Evolutionary conservation across 92 coral and sea anemone species (phyloP).

Genomic region (Actinostola sp.): DNA sequence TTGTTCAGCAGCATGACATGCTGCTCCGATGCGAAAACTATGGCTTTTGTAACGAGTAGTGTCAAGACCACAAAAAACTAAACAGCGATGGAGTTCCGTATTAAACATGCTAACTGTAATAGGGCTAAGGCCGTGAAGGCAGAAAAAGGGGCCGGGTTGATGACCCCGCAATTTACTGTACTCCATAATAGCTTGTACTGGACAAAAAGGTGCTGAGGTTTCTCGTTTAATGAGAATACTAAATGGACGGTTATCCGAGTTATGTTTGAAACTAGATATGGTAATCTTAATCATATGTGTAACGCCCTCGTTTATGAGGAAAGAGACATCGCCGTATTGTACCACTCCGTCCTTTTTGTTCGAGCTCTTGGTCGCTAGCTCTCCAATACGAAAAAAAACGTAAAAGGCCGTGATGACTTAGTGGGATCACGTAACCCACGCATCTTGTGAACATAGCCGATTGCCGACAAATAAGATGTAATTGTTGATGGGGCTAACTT

Average conservation of each 20-base stretch:
- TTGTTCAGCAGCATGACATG: slow-evolving; percentile 24
- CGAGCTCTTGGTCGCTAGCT: no score
- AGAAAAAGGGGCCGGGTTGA: slow-evolving; percentile 29
- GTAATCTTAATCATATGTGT: slow-evolving; percentile 20
- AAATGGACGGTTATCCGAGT: slow-evolving; percentile 14
- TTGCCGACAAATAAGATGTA: slow-evolving; percentile 30
- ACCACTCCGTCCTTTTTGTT: no score
- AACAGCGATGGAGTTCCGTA: slow-evolving; percentile 12
- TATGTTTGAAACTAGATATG: slow-evolving; percentile 22
- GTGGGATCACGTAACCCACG: no score
- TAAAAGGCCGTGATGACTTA: no score
- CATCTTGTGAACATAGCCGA: slow-evolving; percentile 32
- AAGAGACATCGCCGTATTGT: no score
- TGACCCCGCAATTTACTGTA: slow-evolving; percentile 14
- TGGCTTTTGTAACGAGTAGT: slow-evolving; percentile 29
- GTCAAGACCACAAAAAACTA: slow-evolving; percentile 13
- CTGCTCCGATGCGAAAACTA: slow-evolving; percentile 38
- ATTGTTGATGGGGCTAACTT: slow-evolving; percentile 32
- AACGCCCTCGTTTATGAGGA: no score
- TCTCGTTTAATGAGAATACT: slow-evolving; percentile 23
- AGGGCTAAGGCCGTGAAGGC: background rate
- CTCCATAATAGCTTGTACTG: slow-evolving; percentile 25
- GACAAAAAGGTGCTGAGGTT: slow-evolving; percentile 22
- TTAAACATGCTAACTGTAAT: slow-evolving; percentile 5
- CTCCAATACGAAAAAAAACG: no score